Base-by-base conservation (phyloP, 2,888 invertebrate species). In the Philopedon plagiatum region DNA sequence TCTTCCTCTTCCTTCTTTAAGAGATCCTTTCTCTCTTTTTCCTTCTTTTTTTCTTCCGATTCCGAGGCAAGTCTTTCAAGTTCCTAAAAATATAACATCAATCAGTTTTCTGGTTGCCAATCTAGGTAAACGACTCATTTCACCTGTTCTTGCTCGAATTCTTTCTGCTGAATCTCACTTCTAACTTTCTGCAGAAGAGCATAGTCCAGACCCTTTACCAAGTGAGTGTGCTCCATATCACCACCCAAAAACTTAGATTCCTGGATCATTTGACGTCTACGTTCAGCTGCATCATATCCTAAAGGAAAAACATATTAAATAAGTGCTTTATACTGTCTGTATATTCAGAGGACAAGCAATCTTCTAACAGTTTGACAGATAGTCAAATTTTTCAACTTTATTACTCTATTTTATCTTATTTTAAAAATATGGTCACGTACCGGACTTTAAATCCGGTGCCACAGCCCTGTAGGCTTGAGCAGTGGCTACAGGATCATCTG, bases 221-320 rank as follows among this genome's bases (percentile, higher is more conserved):
- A 97, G 87, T 99, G 99, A 83, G 99, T 99, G 81, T 99, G 99
- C 82, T 99, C 98, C 95, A 99, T 98, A 86, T 99, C 99, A 90
- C 99, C 99, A 84, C 99, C 99, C 88, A 99, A 95, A 87, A 97
- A 99, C 87, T 99, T 99, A 0, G 99, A 99, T 87, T 99, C 99
- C 83, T 94, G 94, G 83, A 99, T 99, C 88, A 98, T 92, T 82
- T 98, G 96, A 60, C 97, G 90, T 61, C 99, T 89, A 44, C 98
- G 89, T 86, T 99, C 98, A 5, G 98, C 98, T 0, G 97, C 97
- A 87, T 97, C 97, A 85, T 94, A 91, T 75, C 96, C 74, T 74
- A 41, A 34, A 11, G 11, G 11, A 34, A 34, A 34, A 34, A 34
- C 9, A 34, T 5, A 9, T 34, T 34, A 37, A 37, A n/a, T 37